A percentile compares a stretch with the other conserved stretches of the same genome.
phyloP scores from a whole-genome alignment of 2,113 vertebrate genomes.

The Helogale parvula region DNA sequence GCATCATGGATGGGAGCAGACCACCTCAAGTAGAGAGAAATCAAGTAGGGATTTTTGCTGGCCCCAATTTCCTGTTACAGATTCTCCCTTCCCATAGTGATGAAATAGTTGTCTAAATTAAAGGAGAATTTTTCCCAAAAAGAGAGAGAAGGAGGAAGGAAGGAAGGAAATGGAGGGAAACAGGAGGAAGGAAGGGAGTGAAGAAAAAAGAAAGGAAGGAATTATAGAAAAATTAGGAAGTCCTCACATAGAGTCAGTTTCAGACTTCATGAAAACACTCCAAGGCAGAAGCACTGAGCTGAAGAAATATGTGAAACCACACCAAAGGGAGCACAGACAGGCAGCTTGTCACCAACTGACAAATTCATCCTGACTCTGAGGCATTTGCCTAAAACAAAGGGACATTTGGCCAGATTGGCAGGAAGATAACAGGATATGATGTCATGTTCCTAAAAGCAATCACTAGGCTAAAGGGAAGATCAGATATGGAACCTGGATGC shows the following conservation, averaged over 20 bases:
- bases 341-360: not conserved
- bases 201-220: not conserved
- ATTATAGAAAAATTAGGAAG: not conserved
- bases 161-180: too few species aligned
- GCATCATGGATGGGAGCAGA: not conserved
- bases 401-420: not conserved
- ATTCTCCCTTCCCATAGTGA: not conserved
- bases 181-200: not conserved
- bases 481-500: not conserved
- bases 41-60: not conserved
- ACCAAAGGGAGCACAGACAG: not conserved
- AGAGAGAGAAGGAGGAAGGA: not conserved
- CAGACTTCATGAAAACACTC: not conserved
- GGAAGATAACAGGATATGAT: not conserved
- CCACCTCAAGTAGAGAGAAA: not conserved
- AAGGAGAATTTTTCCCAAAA: not conserved
- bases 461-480: not conserved
- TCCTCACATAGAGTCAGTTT: not conserved
- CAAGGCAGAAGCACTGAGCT: not conserved
- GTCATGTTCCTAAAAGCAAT: not conserved
- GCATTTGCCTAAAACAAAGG: conserved; percentile 6
- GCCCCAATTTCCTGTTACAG: not conserved
- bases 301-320: not conserved
- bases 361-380: not conserved
- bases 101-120: not conserved